Percentiles rank a stretch among this genome's conserved stretches.
Evolutionary conservation across 2,797 vertebrate species (phyloP).

Genomic region (Distichodus sexfasciatus): DNA sequence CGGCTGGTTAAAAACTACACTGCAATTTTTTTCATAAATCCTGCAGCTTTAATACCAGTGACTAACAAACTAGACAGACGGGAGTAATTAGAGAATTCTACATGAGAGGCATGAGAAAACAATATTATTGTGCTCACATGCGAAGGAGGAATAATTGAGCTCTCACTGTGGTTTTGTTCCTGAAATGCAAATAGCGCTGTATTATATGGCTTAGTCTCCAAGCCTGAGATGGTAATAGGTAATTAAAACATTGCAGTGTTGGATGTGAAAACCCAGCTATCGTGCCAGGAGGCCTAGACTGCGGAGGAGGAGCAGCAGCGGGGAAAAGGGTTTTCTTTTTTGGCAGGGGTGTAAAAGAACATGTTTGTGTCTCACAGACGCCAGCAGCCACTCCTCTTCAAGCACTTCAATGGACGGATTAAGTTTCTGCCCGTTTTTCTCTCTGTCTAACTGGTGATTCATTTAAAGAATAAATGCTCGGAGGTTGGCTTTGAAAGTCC

Average conservation of each 20-base stretch:
- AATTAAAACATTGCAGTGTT: slow-evolving; percentile 42
- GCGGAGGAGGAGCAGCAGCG: slow-evolving; percentile 24
- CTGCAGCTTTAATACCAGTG: too few species aligned
- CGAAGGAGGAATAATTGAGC: slow-evolving; percentile 3
- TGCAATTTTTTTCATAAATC: too few species aligned
- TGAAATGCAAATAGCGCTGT: slow-evolving; percentile 14
- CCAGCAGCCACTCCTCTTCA: slow-evolving; percentile 45
- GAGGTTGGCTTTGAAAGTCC: slow-evolving; percentile 40
- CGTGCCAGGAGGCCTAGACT: slow-evolving; percentile 36
- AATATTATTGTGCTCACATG: background rate
- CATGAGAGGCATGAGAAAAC: background rate
- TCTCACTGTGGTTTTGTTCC: slow-evolving; percentile 23
- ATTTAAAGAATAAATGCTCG: slow-evolving; percentile 47
- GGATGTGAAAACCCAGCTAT: slow-evolving; percentile 14
- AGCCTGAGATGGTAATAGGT: slow-evolving; percentile 44
- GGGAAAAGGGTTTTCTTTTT: slow-evolving; percentile 37
- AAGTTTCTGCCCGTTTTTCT: slow-evolving; percentile 49
- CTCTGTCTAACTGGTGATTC: slow-evolving; percentile 43
- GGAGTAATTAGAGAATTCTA: background rate
- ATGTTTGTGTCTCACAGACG: slow-evolving; percentile 40
- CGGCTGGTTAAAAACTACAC: too few species aligned
- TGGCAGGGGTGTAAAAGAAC: slow-evolving; percentile 51
- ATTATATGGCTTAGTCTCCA: slow-evolving; percentile 41
- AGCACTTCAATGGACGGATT: slow-evolving; percentile 49
- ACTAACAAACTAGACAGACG: background rate